phyloP scores from a whole-genome alignment of 1,140 invertebrate species.

The Dendrolimus kikuchii region DNA sequence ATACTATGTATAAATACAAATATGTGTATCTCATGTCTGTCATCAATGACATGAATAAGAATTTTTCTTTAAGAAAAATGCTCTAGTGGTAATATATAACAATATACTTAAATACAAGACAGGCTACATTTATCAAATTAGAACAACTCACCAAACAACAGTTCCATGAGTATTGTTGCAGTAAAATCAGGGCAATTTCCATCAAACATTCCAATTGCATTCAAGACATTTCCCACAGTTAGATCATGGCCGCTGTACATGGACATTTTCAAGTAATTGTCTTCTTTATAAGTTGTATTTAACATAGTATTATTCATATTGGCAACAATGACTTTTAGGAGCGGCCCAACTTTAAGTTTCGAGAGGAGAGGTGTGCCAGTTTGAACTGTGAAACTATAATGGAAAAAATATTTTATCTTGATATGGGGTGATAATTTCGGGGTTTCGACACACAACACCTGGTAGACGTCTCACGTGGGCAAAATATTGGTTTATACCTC shows the following conservation, averaged over 20 bases:
- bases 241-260: constrained; percentile 89
- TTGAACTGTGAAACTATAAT: constrained; percentile 55
- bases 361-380: constrained; percentile 72
- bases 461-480: no score
- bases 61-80: no score
- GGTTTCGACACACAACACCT: no score
- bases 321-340: constrained; percentile 78
- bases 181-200: constrained; percentile 82
- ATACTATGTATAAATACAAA: no score
- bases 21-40: no score
- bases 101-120: no score
- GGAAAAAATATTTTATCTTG: no score
- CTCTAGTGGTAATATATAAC: no score
- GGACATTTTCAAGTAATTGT: constrained; percentile 74
- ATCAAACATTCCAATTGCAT: constrained; percentile 82
- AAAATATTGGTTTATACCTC: no score
- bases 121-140: not conserved
- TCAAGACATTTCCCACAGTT: constrained; percentile 84
- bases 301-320: constrained; percentile 71
- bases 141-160: constrained; percentile 59
- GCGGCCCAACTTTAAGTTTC: constrained; percentile 74
- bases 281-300: constrained; percentile 27
- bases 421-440: no score
- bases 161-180: constrained; percentile 81
- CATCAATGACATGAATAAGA: no score